phyloP scores from a whole-genome alignment of 2,888 invertebrate genomes.

The Sphaerophoria rueppellii region DNA sequence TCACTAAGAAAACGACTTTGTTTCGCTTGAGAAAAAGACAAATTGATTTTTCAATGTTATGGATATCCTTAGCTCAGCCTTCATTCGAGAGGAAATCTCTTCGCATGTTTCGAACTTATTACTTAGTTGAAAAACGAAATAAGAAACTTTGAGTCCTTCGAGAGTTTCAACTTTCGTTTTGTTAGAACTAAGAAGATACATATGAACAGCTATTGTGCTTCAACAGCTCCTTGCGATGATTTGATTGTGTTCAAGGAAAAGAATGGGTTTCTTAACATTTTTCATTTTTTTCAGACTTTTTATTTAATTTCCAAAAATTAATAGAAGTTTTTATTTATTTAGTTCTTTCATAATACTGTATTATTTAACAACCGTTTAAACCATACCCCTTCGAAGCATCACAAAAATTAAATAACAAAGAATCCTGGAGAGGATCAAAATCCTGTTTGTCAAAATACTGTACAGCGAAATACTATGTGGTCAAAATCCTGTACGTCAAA shows the following conservation, averaged over 20 bases:
- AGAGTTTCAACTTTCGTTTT: slow-evolving; percentile 51
- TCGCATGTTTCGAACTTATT: slow-evolving; percentile 39
- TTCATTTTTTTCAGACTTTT: not conserved
- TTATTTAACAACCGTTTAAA: too few species aligned
- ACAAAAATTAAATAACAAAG: too few species aligned
- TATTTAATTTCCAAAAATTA: not conserved
- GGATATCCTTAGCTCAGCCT: slow-evolving; percentile 52
- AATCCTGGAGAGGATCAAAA: too few species aligned
- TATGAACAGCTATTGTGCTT: slow-evolving; percentile 21
- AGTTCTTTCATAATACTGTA: not conserved
- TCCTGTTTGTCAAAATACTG: too few species aligned
- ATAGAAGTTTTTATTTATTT: not conserved
- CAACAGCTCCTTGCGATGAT: not conserved
- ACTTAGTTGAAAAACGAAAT: slow-evolving; percentile 50
- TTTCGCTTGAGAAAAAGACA: slow-evolving; percentile 62
- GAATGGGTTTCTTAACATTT: not conserved
- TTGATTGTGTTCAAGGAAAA: slow-evolving; percentile 20
- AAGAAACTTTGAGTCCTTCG: slow-evolving; percentile 45
- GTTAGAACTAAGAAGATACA: slow-evolving; percentile 20
- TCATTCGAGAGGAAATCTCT: slow-evolving; percentile 17
- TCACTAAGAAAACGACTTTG: slow-evolving; percentile 47
- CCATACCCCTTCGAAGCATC: too few species aligned
- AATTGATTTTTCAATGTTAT: slow-evolving; percentile 68
- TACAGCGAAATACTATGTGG: too few species aligned
- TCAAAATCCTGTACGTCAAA: too few species aligned